Conservation (phyloP, 2,113 vertebrate genomes). For the Speoplatyrhinus poulsoni region DNA sequence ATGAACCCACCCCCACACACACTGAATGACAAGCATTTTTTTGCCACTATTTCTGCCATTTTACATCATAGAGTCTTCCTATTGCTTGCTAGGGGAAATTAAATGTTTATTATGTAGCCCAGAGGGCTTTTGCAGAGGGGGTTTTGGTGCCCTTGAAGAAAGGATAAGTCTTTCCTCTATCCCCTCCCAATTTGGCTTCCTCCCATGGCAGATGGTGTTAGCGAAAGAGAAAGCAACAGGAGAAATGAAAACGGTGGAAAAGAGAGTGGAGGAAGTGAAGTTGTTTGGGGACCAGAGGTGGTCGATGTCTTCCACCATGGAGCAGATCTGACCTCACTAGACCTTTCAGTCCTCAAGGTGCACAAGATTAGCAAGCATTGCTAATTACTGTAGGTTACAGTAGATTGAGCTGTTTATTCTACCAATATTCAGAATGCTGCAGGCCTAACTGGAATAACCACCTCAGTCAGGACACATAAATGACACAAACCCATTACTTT, state of each 20-base stretch:
- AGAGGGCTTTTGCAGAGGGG: slow-evolving; percentile 49
- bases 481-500: no score
- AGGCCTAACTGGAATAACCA: no score
- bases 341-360: slow-evolving; percentile 5
- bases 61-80: slow-evolving; percentile 71
- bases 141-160: slow-evolving; percentile 58
- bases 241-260: slow-evolving; percentile 12
- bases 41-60: slow-evolving; percentile 52
- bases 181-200: slow-evolving; percentile 50
- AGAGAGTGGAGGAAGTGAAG: slow-evolving; percentile 13
- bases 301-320: neutral
- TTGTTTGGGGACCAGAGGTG: slow-evolving; percentile 15
- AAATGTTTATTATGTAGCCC: slow-evolving; percentile 78
- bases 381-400: neutral
- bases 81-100: slow-evolving; percentile 76
- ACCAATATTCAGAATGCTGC: no score
- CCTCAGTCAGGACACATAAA: no score
- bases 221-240: slow-evolving; percentile 26
- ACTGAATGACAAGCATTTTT: slow-evolving; percentile 59
- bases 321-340: slow-evolving; percentile 6
- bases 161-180: slow-evolving; percentile 55
- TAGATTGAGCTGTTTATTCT: neutral
- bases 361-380: no score
- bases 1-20: slow-evolving; percentile 29
- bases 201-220: slow-evolving; percentile 30